Evolutionary conservation across 64 coral and sea anemone genomes (phyloP).

Genomic region (Orbicella faveolata): DNA sequence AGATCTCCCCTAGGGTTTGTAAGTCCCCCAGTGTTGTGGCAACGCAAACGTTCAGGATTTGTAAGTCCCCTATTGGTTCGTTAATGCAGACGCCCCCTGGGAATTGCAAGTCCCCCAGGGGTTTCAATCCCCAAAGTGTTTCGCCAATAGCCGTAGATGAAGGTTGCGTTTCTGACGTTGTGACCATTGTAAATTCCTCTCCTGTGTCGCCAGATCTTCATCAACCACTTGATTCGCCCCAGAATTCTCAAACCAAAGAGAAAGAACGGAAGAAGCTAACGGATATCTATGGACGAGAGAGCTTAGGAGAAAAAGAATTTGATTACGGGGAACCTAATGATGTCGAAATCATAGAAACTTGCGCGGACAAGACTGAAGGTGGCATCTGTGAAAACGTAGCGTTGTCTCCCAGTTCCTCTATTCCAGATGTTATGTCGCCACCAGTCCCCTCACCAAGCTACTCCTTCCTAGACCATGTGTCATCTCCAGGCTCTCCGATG

Average conservation of each 20-base stretch:
- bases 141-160: neutral
- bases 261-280: neutral
- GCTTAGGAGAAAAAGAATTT: neutral
- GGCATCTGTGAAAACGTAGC: neutral
- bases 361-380: neutral
- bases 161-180: neutral
- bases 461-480: constrained; percentile 32
- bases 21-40: neutral
- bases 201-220: neutral
- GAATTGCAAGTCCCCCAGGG: neutral
- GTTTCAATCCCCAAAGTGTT: neutral
- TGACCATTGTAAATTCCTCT: neutral
- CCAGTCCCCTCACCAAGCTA: constrained; percentile 65
- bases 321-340: neutral
- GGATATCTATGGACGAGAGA: neutral
- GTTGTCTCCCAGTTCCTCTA: neutral
- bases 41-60: neutral
- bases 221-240: neutral
- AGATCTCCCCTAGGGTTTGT: neutral
- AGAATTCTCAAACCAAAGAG: neutral
- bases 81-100: no score
- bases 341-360: neutral
- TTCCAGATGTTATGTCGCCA: constrained; percentile 37
- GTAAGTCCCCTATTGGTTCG: no score
- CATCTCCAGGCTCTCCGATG: constrained; percentile 3